Base-by-base conservation (phyloP, 2,113 vertebrate species). In the Gymnarchus niloticus region DNA sequence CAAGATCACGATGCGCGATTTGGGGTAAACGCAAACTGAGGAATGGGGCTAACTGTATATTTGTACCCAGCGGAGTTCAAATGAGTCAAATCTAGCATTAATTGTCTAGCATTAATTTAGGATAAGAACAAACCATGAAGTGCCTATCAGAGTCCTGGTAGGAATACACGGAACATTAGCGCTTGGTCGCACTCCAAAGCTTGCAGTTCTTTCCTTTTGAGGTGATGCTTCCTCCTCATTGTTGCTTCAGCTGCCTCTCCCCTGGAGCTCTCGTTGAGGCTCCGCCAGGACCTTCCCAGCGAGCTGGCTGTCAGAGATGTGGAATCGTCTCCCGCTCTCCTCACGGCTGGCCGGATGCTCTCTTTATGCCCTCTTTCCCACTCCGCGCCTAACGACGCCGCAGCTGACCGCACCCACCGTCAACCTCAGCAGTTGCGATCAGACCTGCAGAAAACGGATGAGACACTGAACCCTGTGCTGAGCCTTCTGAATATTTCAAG, bases 71-170 rank as follows among this genome's bases (percentile, higher is more conserved):
- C 91, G 87, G 93, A 89, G 92, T 93, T 90, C 93, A 91, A 93
- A 94, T 94, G 94, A 92, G 94, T 95, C 93, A 94, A 94, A 94
- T 94, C 92, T 94, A n/a, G n/a, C n/a, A n/a, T n/a, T n/a, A n/a
- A n/a, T 93, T 92, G 93, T 86, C 89, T 92, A 92, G 93, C 94
- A 95, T 95, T 94, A 93, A 95, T 95, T 95, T 93, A 93, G 93
- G 88, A 90, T 91, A 94, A 94, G 94, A 94, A 95, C 94, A 95
- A 94, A 94, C 94, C 94, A 95, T 95, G 95, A 95, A 92, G 93
- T 86, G 81, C 91, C 93, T 91, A 94, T 95, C 94, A 94, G 90
- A 84, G 88, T 78, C 88, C 93, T 94, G 92, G 90, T 92, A 92
- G 91, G 94, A 93, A 92, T 92, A 92, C 92, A 93, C 89, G 93